Conservation (phyloP, 2,797 vertebrate genomes). For the Garrulus glandarius region DNA sequence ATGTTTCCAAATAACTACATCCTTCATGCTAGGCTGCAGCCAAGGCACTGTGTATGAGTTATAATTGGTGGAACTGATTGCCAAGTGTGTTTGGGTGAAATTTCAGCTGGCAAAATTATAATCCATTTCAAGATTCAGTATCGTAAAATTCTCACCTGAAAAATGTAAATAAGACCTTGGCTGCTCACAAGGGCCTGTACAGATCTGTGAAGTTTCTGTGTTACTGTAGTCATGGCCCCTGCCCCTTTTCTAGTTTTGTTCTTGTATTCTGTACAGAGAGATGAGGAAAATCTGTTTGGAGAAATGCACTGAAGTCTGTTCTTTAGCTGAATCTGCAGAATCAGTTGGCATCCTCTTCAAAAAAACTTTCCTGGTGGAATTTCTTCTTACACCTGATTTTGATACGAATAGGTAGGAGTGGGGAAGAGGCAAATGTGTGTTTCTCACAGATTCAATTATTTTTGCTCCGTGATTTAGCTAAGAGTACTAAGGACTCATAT, state of each 20-base stretch:
- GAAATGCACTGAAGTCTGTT: neutral
- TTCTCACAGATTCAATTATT: neutral
- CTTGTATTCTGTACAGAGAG: neutral
- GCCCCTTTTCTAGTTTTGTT: neutral
- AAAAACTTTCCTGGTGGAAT: neutral
- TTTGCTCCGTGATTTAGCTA: neutral
- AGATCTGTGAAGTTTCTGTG: neutral
- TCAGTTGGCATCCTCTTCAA: neutral
- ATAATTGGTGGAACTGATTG: slow-evolving; percentile 22
- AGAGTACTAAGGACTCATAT: neutral
- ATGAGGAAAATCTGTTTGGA: neutral
- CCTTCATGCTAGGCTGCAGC: neutral
- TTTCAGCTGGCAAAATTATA: slow-evolving; percentile 24
- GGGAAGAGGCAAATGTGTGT: neutral
- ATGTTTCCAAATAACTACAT: neutral
- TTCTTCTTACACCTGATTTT: neutral
- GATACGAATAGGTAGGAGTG: neutral
- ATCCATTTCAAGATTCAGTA: slow-evolving; percentile 1
- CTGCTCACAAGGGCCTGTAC: neutral
- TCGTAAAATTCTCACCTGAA: slow-evolving; percentile 13
- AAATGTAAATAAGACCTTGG: neutral
- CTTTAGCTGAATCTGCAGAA: neutral
- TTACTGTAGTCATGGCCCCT: neutral
- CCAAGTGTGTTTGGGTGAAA: neutral
- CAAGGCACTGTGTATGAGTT: neutral